Base-by-base conservation (phyloP, 2,888 invertebrate genomes). In the Flexamia atlantica region DNA sequence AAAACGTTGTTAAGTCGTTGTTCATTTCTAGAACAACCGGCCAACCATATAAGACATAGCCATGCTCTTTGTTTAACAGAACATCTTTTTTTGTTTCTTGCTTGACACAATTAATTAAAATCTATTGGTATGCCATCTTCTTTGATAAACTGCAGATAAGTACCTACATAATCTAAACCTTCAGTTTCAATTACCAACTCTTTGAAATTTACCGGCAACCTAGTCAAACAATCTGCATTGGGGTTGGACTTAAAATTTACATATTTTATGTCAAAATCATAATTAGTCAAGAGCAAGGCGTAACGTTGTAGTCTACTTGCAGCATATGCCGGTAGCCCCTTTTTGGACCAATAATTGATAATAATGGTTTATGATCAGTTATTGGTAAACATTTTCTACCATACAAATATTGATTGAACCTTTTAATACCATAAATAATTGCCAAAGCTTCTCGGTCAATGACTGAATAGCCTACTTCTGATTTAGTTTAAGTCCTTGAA, bases 371-470 rank as follows among this genome's bases (percentile, higher is more conserved):
- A 40, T 70, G 42, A 42, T 82, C 72, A n/a, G 82, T 82, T 25
- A 82, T 20, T 12, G 50, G 70, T 14, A 82, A n/a, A n/a, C n/a
- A 82, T 28, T 82, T 82, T 14, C 40, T 40, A 32, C 82, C 82
- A 10, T 23, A 82, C 12, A 82, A 10, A 70, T 70, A 72, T 32
- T 82, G 82, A 50, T 82, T 83, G 23, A 83, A 83, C 23, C 57
- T 72, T 57, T 53, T 74, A n/a, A 74, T 30, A 70, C 53, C 74
- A 74, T 50, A 83, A 50, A 72, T 23, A 42, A 74, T 74, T 30
- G 57, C 57, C 32, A 72, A 36, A 50, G 83, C 83, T 36, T 83
- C 53, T 36, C 57, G 74, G 23, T 83, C 74, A 7, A 36, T 36
- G 36, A 36, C 36, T 7, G 5, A 7, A 36, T 36, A 36, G 36